Evolutionary conservation across 2,888 invertebrate genomes (phyloP).

Genomic region (Diplazon laetatorius): DNA sequence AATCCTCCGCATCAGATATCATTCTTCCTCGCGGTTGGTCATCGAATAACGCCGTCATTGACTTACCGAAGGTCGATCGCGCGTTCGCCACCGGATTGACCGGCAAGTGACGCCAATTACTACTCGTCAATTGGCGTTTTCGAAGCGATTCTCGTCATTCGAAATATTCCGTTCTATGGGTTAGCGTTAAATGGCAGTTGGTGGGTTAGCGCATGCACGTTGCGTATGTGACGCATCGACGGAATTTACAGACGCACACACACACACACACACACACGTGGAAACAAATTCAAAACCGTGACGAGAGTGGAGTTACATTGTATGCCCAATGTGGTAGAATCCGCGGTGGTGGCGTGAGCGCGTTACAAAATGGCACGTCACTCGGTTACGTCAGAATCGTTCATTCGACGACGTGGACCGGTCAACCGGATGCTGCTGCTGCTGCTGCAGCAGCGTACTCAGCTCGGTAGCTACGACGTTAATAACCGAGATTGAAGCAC

Average conservation of each 20-base stretch:
- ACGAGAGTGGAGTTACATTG: conserved; percentile 19
- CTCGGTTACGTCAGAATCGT: conserved; percentile 14
- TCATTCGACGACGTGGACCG: conserved; percentile 42
- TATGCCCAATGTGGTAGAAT: conserved; percentile 10
- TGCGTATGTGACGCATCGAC: conserved; percentile 24
- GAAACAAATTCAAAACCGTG: conserved; percentile 31
- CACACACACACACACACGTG: conserved; percentile 13
- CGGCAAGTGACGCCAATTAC: conserved; percentile 16
- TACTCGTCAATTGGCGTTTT: conserved; percentile 31
- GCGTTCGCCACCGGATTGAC: not conserved
- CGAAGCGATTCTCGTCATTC: conserved; percentile 19
- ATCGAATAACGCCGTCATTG: conserved; percentile 7
- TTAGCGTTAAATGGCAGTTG: conserved; percentile 42
- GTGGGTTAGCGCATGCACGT: conserved; percentile 31
- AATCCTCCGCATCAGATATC: too few species aligned
- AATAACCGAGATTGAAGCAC: conserved; percentile 52
- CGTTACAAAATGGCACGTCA: conserved; percentile 51
- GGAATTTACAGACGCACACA: conserved; percentile 23
- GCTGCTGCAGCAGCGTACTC: conserved; percentile 41
- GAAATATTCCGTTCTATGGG: conserved; percentile 30
- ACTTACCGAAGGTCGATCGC: conserved; percentile 11
- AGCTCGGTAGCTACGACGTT: conserved; percentile 41
- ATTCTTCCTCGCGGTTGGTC: too few species aligned
- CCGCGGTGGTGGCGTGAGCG: conserved; percentile 8
- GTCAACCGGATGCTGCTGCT: conserved; percentile 26